Conservation (phyloP, 2,888 invertebrate species). For the Glyphotaelius pellucidus region DNA sequence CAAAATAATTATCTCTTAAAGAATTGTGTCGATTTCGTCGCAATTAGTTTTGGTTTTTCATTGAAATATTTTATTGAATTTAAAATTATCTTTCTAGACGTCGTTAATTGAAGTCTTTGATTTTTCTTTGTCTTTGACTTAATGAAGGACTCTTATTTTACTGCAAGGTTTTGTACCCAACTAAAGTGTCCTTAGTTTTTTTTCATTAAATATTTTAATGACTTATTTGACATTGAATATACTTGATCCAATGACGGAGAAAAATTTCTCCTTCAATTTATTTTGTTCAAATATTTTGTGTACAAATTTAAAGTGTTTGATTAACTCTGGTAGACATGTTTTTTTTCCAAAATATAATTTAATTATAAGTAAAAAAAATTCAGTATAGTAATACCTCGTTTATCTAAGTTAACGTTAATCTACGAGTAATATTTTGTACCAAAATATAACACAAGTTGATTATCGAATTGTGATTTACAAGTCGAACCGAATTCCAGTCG, state of each 20-base stretch:
- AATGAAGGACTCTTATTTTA: not conserved
- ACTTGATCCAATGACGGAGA: not conserved
- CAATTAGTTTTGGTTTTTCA: not conserved
- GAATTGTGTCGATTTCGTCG: not conserved
- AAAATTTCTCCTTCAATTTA: not conserved
- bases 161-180: not conserved
- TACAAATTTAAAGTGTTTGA: not conserved
- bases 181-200: slow-evolving; percentile 60
- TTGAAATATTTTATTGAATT: not conserved
- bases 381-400: not conserved
- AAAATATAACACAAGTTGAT: not conserved
- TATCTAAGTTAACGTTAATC: not conserved
- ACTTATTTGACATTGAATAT: not conserved
- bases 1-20: not conserved
- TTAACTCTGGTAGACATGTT: not conserved
- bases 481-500: not conserved
- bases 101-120: not conserved
- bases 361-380: not conserved
- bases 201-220: not conserved
- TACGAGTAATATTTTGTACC: not conserved
- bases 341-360: not conserved
- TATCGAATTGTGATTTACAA: not conserved
- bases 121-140: not conserved
- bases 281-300: not conserved
- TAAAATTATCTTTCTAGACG: not conserved